phyloP scores from a whole-genome alignment of 1,140 invertebrate genomes.

The Apocrypta bakeri region DNA sequence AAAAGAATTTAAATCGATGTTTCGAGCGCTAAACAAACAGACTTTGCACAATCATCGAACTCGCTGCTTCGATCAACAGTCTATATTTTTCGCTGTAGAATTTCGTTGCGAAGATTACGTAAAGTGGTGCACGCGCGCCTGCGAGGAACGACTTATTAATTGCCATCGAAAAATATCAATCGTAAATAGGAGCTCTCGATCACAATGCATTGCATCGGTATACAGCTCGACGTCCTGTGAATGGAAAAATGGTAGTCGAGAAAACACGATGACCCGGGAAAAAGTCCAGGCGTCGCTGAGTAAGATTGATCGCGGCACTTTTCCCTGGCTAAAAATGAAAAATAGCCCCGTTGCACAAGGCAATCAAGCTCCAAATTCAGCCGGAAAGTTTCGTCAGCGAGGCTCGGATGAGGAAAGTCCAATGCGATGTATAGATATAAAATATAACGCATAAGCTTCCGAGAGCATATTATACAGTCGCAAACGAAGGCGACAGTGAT shows the following conservation, averaged over 20 bases:
- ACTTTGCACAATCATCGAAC: neutral
- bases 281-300: neutral
- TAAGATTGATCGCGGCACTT: constrained; percentile 24
- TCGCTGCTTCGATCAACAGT: constrained; percentile 1
- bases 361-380: constrained; percentile 6
- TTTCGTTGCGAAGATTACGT: neutral
- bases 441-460: neutral
- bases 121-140: too few relatives aligned
- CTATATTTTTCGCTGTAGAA: neutral
- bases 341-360: constrained; percentile 28
- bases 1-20: constrained; percentile 46
- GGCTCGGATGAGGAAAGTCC: constrained; percentile 4
- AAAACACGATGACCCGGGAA: constrained; percentile 23
- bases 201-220: neutral
- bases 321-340: constrained; percentile 19
- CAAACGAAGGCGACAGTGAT: constrained; percentile 19
- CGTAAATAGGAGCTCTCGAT: neutral
- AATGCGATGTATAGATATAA: neutral
- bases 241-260: neutral
- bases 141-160: neutral
- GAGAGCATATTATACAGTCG: neutral
- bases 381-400: neutral
- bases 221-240: neutral
- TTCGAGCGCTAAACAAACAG: neutral
- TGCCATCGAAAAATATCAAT: constrained; percentile 2